Base-by-base conservation (phyloP, 2,797 vertebrate genomes). In the Rhinichthys osculus region DNA sequence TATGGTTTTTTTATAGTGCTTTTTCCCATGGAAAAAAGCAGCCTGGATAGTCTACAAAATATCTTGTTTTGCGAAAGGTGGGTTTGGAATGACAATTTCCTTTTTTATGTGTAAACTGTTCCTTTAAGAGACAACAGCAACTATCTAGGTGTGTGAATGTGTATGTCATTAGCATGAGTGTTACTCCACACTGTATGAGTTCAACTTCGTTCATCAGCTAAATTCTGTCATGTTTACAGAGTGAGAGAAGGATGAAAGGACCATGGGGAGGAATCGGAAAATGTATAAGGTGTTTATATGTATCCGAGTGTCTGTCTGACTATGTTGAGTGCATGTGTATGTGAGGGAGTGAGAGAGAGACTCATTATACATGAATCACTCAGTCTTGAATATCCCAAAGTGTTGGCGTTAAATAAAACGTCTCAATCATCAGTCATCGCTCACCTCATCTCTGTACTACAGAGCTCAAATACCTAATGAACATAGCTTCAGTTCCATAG, bases 201-300 rank as follows among this genome's bases (percentile, higher is more conserved):
- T 44, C n/a, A 44, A 23, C 85, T 85, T 85, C 76, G 52, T 83
- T 87, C 83, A 84, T 86, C 80, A 85, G 78, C 66, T 23, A 30
- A 74, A 62, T 71, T 82, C 52, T 54, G 83, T 64, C 84, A 78
- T 71, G 52, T 85, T 82, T 85, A 88, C 54, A 83, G 57, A 81
- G 54, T 3, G 66, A 54, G 72, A 66, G 64, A 86, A 66, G 57
- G 85, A 86, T 77, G 70, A 85, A 84, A 87, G 86, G 74, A 44
- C 52, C 66, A 47, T 69, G 79, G 76, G 81, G 76, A 84, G 70
- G 27, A 84, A 77, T 79, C 57, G 1, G 50, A 76, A 74, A 38
- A 80, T 66, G 23, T 76, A 74, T 80, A 83, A 80, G 42, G 84
- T 87, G 47, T 77, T 70, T 78, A 70, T 83, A 33, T 85, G 73